Percentiles rank a stretch among this genome's conserved stretches.
Conservation (phyloP, 2,888 invertebrate species). For the Dicyrtoma fusca region DNA sequence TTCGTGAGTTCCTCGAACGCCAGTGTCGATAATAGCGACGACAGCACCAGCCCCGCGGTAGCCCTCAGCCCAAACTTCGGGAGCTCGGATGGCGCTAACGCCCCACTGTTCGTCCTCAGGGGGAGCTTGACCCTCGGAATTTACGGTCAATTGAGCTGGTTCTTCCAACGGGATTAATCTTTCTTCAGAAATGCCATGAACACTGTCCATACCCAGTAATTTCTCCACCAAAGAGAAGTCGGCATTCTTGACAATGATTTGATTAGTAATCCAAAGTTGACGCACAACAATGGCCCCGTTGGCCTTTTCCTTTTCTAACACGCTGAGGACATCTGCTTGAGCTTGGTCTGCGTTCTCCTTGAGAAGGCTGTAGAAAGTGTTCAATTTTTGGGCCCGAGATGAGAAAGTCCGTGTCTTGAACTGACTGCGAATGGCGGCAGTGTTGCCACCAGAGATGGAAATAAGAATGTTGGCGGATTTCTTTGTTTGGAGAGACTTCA, state of each 20-base stretch:
- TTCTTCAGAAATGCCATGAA: background rate
- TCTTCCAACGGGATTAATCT: background rate
- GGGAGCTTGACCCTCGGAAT: background rate
- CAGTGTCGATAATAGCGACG: slow-evolving; percentile 40
- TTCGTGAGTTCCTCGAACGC: slow-evolving; percentile 39
- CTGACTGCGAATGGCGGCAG: background rate
- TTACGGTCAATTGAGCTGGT: background rate
- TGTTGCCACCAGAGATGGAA: background rate
- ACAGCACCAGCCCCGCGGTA: slow-evolving; percentile 26
- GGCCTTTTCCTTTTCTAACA: background rate
- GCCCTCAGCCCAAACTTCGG: slow-evolving; percentile 25
- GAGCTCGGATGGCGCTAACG: slow-evolving; percentile 34
- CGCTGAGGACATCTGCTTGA: background rate
- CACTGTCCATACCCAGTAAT: background rate
- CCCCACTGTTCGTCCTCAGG: slow-evolving; percentile 38
- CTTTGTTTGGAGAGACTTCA: background rate
- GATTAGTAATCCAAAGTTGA: slow-evolving; percentile 2
- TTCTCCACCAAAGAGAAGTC: background rate
- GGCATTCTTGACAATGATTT: background rate
- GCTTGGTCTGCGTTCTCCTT: background rate
- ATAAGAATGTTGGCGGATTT: background rate
- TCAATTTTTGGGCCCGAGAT: background rate
- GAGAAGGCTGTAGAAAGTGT: background rate
- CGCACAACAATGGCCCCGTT: background rate
- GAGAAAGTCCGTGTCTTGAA: background rate